Evolutionary conservation across 1,140 invertebrate species (phyloP), one percentile per base, ranked within the genome.

Genomic region (Platyura marginata): DNA sequence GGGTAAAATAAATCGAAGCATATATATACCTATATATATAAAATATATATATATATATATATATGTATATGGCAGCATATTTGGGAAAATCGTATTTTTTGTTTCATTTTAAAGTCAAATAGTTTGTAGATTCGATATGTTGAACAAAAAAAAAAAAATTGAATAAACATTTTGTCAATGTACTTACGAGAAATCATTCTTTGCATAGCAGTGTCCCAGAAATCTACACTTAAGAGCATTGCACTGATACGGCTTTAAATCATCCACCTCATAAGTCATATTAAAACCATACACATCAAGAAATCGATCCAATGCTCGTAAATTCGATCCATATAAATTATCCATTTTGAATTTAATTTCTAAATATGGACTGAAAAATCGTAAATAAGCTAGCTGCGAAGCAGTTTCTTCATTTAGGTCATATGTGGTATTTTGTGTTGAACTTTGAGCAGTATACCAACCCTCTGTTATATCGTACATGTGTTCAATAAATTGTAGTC

Each of bases 221-320:
- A 79, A 83, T 0, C 84, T 81, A 55, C 88, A 92, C 40, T 76
- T 71, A 38, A 75, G 69, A 15, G 82, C 74, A 33, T 75, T 83
- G 56, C 87, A 92, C 5, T 76, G 72, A 25, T 72, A 63, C 2
- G 64, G 47, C 47, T 72, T 70, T 16, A 68, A 64, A 25, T 55
- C 55, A 45, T 64, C 56, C 46, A 91, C 77, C 54, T 88, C 83
- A 56, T 90, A 92, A 3, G 87, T 92, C 47, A 92, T 78, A 59
- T 94, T 94, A 65, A 94, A 91, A 6, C 88, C 89, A 55, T 81
- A 90, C 2, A 89, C 84, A 47, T 88, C 77, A 18, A 90, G 65
- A 9, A 92, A 65, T 40, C 79, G 72, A 48, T 86, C 75, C 33
- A 87, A 60, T 0, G 85, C 84, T 1, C 89, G 65, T 32, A 92